phyloP scores from a whole-genome alignment of 2,797 vertebrate species.

The Moxostoma hubbsi region DNA sequence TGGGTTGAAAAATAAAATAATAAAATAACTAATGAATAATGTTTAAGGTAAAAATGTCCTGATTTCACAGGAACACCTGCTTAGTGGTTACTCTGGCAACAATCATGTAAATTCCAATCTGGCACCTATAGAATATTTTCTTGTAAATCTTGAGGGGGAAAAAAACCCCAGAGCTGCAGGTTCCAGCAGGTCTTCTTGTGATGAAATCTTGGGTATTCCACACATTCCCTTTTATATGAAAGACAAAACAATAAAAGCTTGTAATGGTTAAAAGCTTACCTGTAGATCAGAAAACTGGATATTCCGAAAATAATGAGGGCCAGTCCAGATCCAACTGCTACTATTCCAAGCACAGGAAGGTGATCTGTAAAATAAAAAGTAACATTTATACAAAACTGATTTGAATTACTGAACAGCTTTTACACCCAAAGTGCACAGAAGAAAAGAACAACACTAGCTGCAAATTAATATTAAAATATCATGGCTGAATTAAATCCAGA shows the following conservation, averaged over 20 bases:
- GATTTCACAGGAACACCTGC: too few relatives aligned
- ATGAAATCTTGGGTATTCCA: neutral
- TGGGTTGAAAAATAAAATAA: too few relatives aligned
- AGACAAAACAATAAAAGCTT: neutral
- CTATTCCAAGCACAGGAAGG: conserved; percentile 90
- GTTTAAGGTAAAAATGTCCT: too few relatives aligned
- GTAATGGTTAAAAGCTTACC: conserved; percentile 74
- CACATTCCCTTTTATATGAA: conserved; percentile 19
- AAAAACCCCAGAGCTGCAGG: conserved; percentile 15
- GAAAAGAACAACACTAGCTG: too few relatives aligned
- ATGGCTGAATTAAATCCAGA: too few relatives aligned
- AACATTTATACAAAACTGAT: neutral
- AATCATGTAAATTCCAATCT: conserved; percentile 70
- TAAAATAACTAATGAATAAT: too few relatives aligned
- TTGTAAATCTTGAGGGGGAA: conserved; percentile 46
- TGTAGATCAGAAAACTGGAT: conserved; percentile 97
- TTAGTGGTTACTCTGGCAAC: conserved; percentile 17
- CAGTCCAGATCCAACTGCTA: conserved; percentile 91
- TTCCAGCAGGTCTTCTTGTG: conserved; percentile 3
- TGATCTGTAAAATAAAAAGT: conserved; percentile 76
- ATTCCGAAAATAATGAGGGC: conserved; percentile 96
- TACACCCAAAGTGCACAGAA: too few relatives aligned
- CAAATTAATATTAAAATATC: too few relatives aligned
- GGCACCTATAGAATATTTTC: conserved; percentile 64
- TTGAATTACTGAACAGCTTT: neutral